A percentile compares a stretch with the other conserved stretches of the same genome.
These are phyloP conservation scores for Hylaeus anthracinus DNA, from an alignment of 1,140 invertebrate genomes.

Conservation along the genomic window DNA sequence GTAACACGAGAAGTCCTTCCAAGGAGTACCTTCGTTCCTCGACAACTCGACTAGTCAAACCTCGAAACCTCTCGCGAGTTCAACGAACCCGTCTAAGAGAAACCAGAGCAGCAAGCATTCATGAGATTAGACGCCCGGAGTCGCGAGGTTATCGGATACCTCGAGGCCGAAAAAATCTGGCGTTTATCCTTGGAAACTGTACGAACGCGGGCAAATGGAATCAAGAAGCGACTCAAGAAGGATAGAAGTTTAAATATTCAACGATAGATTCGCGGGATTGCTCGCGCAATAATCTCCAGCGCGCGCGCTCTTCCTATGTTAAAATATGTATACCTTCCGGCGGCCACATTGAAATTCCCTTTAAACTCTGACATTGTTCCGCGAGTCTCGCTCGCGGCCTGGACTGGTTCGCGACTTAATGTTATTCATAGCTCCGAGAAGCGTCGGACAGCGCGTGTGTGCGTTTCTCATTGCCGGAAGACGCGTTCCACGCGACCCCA, in stretches of 20 bases:
- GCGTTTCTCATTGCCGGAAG: slow-evolving; percentile 5
- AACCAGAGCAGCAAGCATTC: too few relatives aligned
- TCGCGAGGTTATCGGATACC: too few relatives aligned
- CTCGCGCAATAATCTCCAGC: slow-evolving; percentile 41
- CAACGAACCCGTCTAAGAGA: too few relatives aligned
- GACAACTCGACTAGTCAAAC: too few relatives aligned
- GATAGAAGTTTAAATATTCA: slow-evolving; percentile 47
- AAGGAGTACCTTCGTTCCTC: too few relatives aligned
- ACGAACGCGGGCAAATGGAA: slow-evolving; percentile 13
- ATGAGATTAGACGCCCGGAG: too few relatives aligned
- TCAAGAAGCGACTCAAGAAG: slow-evolving; percentile 27
- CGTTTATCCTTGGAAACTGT: neutral
- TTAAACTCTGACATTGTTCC: slow-evolving; percentile 51
- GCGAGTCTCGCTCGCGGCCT: slow-evolving; percentile 30
- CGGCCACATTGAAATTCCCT: slow-evolving; percentile 48
- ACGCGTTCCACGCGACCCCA: neutral
- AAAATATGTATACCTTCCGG: slow-evolving; percentile 52
- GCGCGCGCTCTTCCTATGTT: slow-evolving; percentile 32
- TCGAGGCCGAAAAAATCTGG: neutral
- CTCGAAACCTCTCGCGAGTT: too few relatives aligned
- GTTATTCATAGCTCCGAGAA: slow-evolving; percentile 43
- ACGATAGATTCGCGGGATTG: slow-evolving; percentile 36
- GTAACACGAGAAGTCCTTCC: too few relatives aligned
- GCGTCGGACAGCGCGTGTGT: slow-evolving; percentile 21
- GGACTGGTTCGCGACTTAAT: slow-evolving; percentile 33